Base-by-base conservation (phyloP, 2,888 invertebrate species). In the Macroteleia sp. region DNA sequence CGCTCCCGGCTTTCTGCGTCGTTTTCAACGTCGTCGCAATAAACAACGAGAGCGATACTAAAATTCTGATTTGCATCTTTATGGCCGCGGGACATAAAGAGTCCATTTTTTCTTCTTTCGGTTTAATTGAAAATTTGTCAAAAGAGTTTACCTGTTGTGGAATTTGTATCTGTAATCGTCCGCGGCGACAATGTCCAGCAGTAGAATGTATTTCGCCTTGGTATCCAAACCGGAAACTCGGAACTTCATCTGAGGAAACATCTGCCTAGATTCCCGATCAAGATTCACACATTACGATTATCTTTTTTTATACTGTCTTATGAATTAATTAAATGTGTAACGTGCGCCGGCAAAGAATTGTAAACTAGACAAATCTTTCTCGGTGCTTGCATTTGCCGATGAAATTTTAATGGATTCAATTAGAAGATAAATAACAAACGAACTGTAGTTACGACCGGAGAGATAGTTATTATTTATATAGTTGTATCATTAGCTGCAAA, bases 201-300 rank as follows among this genome's bases (percentile, higher is more conserved):
- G 95, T 81, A 99, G 95, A 92, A 99, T 98, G 95, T 99, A 99
- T 94, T 99, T 99, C 91, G 98, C 97, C 93, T 98, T 97, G 92
- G 98, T 96, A 94, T 99, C 99, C 93, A 99, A 94, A 88, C 99
- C 99, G 91, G 97, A 97, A 89, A 99, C 97, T 91, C 98, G 96
- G 93, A 99, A 98, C 95, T 99, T 99, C 96, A 97, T 99, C 93
- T 99, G 98, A 90, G 99, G 99, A 93, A 99, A 99, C 97, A 99
- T 99, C 95, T 99, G 98, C 94, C 99, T 99, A 95, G n/a, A n/a
- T n/a, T n/a, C n/a, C n/a, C n/a, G n/a, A n/a, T n/a, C n/a, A n/a
- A n/a, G n/a, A n/a, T n/a, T n/a, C n/a, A n/a, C n/a, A n/a, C n/a
- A n/a, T n/a, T n/a, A n/a, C n/a, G n/a, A n/a, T n/a, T n/a, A n/a